Evolutionary conservation across 2,797 vertebrate genomes (phyloP).

Genomic region (Lycodopsis pacificus): DNA sequence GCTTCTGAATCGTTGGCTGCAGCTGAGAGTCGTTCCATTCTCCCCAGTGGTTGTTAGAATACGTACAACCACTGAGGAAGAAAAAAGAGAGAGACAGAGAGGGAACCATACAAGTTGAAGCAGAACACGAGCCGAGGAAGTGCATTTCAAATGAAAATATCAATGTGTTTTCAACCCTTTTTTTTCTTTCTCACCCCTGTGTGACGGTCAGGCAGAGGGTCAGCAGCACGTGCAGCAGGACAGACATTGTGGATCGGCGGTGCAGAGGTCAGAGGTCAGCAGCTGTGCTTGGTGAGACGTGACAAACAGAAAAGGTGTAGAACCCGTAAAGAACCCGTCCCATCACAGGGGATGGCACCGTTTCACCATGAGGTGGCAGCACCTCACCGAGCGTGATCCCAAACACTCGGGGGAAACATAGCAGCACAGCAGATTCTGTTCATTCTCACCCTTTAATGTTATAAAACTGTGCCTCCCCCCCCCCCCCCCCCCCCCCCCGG

Average conservation of each 20-base stretch:
- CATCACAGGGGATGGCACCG: not conserved
- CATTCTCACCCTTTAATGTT: conserved; percentile 15
- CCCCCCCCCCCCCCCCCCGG: not conserved
- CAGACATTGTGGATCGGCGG: conserved; percentile 52
- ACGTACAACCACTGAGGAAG: conserved; percentile 58
- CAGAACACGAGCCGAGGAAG: not conserved
- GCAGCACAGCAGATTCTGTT: not conserved
- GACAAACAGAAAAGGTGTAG: conserved; percentile 1
- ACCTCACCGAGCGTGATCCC: conserved; percentile 13
- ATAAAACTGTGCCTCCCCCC: conserved; percentile 18
- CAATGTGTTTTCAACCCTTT: not conserved
- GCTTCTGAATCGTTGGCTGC: conserved; percentile 89
- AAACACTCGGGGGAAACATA: conserved; percentile 25
- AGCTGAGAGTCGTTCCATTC: conserved; percentile 85
- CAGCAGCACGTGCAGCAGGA: conserved; percentile 52
- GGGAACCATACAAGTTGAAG: not conserved
- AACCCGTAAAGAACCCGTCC: not conserved
- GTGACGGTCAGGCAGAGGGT: conserved; percentile 59
- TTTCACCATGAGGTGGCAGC: conserved; percentile 68
- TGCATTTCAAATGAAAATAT: conserved; percentile 3
- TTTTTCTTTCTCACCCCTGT: conserved; percentile 69
- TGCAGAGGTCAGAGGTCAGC: conserved; percentile 34
- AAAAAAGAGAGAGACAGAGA: not conserved
- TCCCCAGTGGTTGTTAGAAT: conserved; percentile 72
- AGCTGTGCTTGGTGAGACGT: conserved; percentile 8